Evolutionary conservation across 2,797 vertebrate genomes (phyloP).

Genomic region (Pangasius mekongensis): DNA sequence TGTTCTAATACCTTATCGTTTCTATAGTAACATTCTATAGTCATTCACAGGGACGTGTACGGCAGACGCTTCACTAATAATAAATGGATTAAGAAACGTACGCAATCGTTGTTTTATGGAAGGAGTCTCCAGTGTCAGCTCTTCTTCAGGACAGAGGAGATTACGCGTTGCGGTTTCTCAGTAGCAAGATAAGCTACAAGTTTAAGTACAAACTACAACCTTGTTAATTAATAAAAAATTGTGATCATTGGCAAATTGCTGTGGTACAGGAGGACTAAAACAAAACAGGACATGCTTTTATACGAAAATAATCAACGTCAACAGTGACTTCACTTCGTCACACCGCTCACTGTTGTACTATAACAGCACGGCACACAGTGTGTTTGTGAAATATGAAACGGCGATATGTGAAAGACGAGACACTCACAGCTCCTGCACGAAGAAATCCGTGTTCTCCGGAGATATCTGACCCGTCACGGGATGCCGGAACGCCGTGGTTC

Average conservation of each 20-base stretch:
- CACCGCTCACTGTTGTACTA: background rate
- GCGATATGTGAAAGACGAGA: constrained; percentile 23
- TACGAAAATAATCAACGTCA: background rate
- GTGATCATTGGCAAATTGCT: too few relatives aligned
- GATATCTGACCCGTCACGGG: constrained; percentile 96
- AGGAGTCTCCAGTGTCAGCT: background rate
- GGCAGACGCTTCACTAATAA: background rate
- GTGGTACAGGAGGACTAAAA: background rate
- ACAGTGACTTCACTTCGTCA: too few relatives aligned
- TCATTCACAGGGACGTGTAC: background rate
- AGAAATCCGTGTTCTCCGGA: constrained; percentile 93
- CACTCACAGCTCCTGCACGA: constrained; percentile 93
- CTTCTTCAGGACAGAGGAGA: too few relatives aligned
- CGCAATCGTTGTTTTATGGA: background rate
- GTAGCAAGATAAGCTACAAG: background rate
- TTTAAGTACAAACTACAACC: background rate
- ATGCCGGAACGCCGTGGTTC: constrained; percentile 90
- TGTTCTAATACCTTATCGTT: background rate
- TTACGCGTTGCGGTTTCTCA: background rate
- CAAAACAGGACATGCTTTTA: background rate
- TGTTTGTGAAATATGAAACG: background rate
- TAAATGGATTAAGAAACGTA: background rate
- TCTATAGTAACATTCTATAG: background rate
- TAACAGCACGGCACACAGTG: background rate
- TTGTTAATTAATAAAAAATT: background rate